phyloP scores from a whole-genome alignment of 2,113 vertebrate genomes.

The Theristicus caerulescens region DNA sequence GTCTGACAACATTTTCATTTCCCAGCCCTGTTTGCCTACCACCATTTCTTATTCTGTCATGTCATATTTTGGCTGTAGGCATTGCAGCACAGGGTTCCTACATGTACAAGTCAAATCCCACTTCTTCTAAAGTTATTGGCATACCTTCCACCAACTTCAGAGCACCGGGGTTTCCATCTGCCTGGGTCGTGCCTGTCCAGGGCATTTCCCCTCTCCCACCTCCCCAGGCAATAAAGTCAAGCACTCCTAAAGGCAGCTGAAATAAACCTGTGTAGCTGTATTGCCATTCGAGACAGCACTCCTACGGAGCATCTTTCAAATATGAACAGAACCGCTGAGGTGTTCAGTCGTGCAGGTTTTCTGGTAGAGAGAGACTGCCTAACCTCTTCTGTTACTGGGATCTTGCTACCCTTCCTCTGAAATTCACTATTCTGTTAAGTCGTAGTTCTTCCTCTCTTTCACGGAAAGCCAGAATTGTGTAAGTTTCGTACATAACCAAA shows the following conservation, averaged over 20 bases:
- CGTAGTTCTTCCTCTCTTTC: background rate
- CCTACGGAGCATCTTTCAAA: background rate
- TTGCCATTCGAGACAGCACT: rapidly evolving
- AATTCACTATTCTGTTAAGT: background rate
- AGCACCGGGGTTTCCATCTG: background rate
- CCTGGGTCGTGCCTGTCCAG: rapidly evolving
- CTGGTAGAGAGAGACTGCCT: background rate
- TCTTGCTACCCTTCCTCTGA: background rate
- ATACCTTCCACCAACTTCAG: background rate
- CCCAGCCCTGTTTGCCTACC: background rate
- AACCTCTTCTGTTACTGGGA: background rate
- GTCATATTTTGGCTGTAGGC: background rate
- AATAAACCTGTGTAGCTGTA: background rate
- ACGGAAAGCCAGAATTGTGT: background rate
- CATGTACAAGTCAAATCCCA: background rate
- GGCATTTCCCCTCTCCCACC: background rate
- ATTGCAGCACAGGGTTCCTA: background rate
- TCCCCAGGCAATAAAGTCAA: too few relatives aligned
- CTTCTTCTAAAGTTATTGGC: background rate
- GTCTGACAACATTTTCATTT: background rate
- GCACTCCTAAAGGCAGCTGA: background rate
- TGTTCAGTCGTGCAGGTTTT: background rate
- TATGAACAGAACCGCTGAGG: rapidly evolving
- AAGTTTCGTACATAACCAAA: background rate
- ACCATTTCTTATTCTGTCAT: background rate